These are phyloP conservation scores for Acronicta psi DNA, from an alignment of 2,888 invertebrate genomes.

Conservation along the genomic window DNA sequence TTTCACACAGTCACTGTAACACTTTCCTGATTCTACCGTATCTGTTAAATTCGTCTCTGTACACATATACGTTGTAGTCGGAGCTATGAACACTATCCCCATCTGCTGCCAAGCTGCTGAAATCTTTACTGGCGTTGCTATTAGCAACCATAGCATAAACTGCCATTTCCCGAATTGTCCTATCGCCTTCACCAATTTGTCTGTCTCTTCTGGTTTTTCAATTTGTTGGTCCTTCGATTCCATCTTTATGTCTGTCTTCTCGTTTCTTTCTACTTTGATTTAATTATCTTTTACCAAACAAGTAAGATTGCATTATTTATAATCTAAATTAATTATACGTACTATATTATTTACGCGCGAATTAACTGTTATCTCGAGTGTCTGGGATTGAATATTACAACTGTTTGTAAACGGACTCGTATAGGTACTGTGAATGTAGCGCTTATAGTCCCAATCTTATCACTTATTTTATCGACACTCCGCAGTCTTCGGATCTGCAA, in stretches of 20 bases:
- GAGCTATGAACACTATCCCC: conserved; percentile 91
- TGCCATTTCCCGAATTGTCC: conserved; percentile 91
- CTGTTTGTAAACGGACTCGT: conserved; percentile 13
- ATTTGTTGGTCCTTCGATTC: conserved; percentile 9
- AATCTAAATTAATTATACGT: conserved; percentile 3
- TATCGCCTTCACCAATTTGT: conserved; percentile 61
- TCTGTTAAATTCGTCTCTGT: conserved; percentile 64
- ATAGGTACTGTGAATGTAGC: conserved; percentile 10
- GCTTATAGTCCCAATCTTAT: conserved; percentile 8
- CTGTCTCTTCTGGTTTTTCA: conserved; percentile 39
- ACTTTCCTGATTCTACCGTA: conserved; percentile 72
- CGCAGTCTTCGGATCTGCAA: background rate
- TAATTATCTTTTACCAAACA: conserved; percentile 6
- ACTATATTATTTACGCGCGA: conserved; percentile 11
- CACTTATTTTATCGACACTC: background rate
- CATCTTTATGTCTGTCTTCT: conserved; percentile 18
- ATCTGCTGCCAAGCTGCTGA: conserved; percentile 92
- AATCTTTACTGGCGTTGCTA: conserved; percentile 90
- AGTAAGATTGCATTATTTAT: conserved; percentile 8
- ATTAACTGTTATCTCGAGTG: conserved; percentile 26
- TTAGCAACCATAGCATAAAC: conserved; percentile 85
- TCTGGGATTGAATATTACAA: conserved; percentile 13
- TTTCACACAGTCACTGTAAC: conserved; percentile 84
- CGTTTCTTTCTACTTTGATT: conserved; percentile 9
- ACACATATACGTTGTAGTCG: conserved; percentile 87